These are phyloP conservation scores for Drosophila paramelanica DNA, from an alignment of 2,888 invertebrate species.

Conservation along the genomic window DNA sequence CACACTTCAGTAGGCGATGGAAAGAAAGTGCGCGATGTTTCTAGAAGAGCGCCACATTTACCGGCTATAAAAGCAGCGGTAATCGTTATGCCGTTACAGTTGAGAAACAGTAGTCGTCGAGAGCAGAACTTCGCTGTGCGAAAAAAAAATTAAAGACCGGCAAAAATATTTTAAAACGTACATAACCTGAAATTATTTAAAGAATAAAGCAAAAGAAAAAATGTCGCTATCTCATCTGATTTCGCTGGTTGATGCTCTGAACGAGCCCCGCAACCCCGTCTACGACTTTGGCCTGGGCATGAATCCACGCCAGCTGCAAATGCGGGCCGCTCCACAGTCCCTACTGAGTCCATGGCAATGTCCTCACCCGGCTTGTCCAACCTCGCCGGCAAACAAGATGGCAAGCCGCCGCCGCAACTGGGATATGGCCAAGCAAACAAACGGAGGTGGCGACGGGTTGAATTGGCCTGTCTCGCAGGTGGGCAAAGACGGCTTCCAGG, in stretches of 20 bases:
- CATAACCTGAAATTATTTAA: conserved; percentile 7
- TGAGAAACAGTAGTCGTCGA: conserved; percentile 18
- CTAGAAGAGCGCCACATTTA: conserved; percentile 20
- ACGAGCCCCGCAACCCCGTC: conserved; percentile 38
- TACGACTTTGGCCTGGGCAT: conserved; percentile 80
- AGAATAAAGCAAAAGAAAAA: conserved; percentile 38
- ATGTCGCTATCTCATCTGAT: conserved; percentile 63
- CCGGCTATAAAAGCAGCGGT: conserved; percentile 48
- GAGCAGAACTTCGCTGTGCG: conserved; percentile 32
- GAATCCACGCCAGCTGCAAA: conserved; percentile 60
- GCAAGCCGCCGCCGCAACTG: conserved; percentile 45
- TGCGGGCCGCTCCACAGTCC: conserved; percentile 19
- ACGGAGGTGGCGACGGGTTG: conserved; percentile 17
- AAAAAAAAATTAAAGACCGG: conserved; percentile 23
- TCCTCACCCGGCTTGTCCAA: conserved; percentile 46
- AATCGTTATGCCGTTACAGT: conserved; percentile 18
- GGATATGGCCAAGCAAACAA: conserved; percentile 32
- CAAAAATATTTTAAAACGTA: conserved; percentile 7
- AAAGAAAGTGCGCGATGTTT: conserved; percentile 35
- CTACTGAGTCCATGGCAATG: conserved; percentile 58
- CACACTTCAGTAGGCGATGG: conserved; percentile 10
- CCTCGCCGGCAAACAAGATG: conserved; percentile 48
- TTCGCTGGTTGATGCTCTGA: conserved; percentile 60
- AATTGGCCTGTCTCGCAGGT: conserved; percentile 43
- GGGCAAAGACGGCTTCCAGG: conserved; percentile 89